Percentiles rank a stretch among this genome's conserved stretches.
These are phyloP conservation scores for Natator depressus DNA, from an alignment of 2,113 vertebrate genomes.

Conservation along the genomic window DNA sequence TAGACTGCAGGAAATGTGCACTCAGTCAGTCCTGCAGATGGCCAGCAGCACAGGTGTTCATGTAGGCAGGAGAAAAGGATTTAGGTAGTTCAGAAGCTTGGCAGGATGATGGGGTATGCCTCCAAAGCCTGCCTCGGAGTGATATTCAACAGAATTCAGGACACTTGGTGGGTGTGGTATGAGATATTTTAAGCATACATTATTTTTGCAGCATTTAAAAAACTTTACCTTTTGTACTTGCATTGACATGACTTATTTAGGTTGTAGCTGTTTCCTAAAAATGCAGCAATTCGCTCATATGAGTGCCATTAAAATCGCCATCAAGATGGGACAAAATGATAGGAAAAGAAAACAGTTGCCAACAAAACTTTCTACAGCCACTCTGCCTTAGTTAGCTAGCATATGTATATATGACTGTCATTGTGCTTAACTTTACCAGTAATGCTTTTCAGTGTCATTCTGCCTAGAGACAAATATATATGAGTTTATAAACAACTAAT, in stretches of 20 bases:
- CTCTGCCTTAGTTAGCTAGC: background rate
- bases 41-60: background rate
- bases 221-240: background rate
- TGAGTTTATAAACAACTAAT: slow-evolving; percentile 59
- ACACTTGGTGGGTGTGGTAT: background rate
- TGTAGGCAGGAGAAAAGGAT: background rate
- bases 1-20: background rate
- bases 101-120: background rate
- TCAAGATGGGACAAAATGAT: background rate
- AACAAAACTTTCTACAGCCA: background rate
- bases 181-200: rapidly evolving
- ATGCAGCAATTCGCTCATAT: background rate
- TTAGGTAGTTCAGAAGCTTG: background rate
- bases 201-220: background rate
- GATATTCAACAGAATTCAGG: background rate
- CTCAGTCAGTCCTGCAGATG: background rate
- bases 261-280: background rate
- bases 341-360: background rate
- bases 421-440: slow-evolving; percentile 45
- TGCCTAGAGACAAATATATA: slow-evolving; percentile 52
- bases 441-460: slow-evolving; percentile 57
- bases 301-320: background rate
- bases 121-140: background rate
- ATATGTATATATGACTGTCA: background rate
- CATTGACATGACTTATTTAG: background rate